phyloP scores from a whole-genome alignment of 2,113 vertebrate species.

The Crotalus viridis region DNA sequence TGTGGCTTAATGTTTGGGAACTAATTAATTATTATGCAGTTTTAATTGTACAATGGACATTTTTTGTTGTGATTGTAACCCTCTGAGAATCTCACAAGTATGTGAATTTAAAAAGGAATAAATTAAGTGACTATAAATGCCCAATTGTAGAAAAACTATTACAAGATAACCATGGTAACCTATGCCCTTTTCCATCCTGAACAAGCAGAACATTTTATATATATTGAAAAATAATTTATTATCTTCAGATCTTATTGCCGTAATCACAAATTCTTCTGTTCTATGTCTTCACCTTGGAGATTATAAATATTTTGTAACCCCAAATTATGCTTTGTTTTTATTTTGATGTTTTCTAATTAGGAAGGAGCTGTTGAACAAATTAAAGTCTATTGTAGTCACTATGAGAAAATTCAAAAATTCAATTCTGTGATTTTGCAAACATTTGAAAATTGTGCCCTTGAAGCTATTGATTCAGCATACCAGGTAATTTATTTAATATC shows the following conservation, averaged over 20 bases:
- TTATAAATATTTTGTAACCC: not conserved
- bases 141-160: not conserved
- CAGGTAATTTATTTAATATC: constrained; percentile 73
- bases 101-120: not conserved
- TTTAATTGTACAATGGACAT: not conserved
- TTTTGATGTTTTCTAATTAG: constrained; percentile 59
- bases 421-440: constrained; percentile 65
- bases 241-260: not conserved
- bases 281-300: not conserved
- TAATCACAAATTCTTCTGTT: not conserved
- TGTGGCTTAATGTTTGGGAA: not conserved
- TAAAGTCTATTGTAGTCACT: constrained; percentile 71
- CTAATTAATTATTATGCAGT: not conserved
- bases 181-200: not conserved
- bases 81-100: not conserved
- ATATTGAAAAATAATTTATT: not conserved
- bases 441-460: constrained; percentile 80
- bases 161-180: not conserved
- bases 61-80: not conserved
- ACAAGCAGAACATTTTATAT: not conserved
- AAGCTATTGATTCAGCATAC: constrained; percentile 79
- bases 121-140: not conserved
- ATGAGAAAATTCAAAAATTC: not conserved
- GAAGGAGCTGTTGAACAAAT: constrained; percentile 71
- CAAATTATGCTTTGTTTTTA: not conserved